Conservation (phyloP, 2,113 vertebrate genomes). For the Gallinago undulata region DNA sequence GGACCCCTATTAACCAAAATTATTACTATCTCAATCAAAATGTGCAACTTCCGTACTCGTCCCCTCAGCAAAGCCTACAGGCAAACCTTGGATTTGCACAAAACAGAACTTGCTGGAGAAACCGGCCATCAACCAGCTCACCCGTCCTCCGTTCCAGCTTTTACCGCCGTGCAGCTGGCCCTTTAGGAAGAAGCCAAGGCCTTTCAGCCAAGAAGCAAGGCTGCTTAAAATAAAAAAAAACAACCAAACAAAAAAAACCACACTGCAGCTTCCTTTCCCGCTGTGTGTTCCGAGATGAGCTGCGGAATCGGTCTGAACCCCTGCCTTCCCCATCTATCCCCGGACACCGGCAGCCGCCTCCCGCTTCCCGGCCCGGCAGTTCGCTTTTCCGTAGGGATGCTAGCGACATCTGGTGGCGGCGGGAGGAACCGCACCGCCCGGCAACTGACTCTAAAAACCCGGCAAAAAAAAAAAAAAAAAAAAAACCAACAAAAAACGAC, state of each 20-base stretch:
- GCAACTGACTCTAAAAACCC: neutral
- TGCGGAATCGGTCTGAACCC: neutral
- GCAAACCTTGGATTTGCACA: neutral
- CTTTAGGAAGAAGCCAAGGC: neutral
- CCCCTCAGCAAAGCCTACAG: neutral
- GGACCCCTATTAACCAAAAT: fast-evolving
- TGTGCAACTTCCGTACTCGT: neutral
- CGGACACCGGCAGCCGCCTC: neutral
- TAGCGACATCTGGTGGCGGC: conserved; percentile 77
- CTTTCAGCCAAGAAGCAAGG: neutral
- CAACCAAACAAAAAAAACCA: no score
- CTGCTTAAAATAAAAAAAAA: neutral
- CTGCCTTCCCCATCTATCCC: neutral
- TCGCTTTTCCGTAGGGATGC: conserved; percentile 46
- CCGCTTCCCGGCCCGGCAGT: fast-evolving
- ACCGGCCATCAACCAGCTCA: neutral
- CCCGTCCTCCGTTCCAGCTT: no score
- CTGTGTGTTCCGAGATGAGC: fast-evolving
- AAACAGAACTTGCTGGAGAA: neutral
- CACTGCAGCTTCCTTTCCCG: no score
- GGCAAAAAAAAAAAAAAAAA: neutral
- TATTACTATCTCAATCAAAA: neutral
- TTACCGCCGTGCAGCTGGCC: fast-evolving
- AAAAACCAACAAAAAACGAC: no score
- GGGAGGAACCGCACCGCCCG: neutral